Evolutionary conservation across 2,888 invertebrate species (phyloP).

Genomic region (Drosophila macrospina): DNA sequence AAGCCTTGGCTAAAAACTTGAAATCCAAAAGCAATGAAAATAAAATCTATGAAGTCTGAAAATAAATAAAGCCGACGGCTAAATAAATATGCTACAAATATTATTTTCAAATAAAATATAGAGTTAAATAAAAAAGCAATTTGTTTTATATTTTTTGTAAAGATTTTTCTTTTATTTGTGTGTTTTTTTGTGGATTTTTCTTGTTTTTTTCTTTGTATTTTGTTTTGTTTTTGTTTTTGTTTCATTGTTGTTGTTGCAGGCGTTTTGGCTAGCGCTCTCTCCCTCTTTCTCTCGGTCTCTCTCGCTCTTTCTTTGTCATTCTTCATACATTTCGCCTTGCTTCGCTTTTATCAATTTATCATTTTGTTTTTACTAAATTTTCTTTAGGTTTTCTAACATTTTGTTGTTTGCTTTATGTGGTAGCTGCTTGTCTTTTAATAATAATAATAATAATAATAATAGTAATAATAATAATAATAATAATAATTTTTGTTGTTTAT

Average conservation of each 20-base stretch:
- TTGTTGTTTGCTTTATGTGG: conserved; percentile 60
- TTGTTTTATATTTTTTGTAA: conserved; percentile 69
- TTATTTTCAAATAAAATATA: background rate
- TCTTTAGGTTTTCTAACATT: conserved; percentile 77
- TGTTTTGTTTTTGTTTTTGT: too few species aligned
- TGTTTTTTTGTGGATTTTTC: conserved; percentile 62
- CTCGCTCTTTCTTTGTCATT: conserved; percentile 28
- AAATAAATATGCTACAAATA: conserved; percentile 1
- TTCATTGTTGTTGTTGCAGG: conserved; percentile 49
- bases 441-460: conserved; percentile 54
- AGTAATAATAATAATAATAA: conserved; percentile 41
- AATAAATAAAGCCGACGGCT: conserved; percentile 34
- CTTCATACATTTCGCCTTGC: conserved; percentile 44
- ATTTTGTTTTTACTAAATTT: conserved; percentile 72
- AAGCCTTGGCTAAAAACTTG: conserved; percentile 19
- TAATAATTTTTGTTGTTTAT: conserved; percentile 52
- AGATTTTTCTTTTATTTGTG: conserved; percentile 81
- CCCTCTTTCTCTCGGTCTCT: conserved; percentile 27
- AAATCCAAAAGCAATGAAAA: conserved; percentile 1
- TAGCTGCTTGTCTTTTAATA: conserved; percentile 66
- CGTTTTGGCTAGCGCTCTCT: conserved; percentile 53
- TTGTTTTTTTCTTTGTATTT: conserved; percentile 32
- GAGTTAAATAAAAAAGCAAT: conserved; percentile 35
- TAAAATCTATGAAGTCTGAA: conserved; percentile 11
- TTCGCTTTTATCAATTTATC: conserved; percentile 50